Conservation (phyloP, 2,797 vertebrate genomes). For the Artibeus jamaicensis region DNA sequence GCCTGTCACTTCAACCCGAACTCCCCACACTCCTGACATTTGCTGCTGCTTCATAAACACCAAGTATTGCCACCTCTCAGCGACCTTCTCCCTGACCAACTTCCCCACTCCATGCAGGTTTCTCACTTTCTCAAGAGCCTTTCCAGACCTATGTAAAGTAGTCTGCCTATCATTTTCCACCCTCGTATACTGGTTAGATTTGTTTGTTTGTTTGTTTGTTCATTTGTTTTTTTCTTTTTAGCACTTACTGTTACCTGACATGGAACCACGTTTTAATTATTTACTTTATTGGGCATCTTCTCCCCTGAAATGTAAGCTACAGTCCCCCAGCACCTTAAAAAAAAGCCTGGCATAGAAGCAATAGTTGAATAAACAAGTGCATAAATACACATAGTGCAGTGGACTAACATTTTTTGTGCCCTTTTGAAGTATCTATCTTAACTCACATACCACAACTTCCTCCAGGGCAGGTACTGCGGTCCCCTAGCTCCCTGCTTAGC, state of each 20-base stretch:
- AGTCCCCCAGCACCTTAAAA: neutral
- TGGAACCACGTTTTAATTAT: neutral
- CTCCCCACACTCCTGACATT: no score
- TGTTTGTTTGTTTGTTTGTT: no score
- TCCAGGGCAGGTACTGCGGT: fast-evolving
- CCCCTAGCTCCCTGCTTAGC: neutral
- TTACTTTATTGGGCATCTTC: neutral
- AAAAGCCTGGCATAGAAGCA: neutral
- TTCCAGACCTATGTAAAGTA: neutral
- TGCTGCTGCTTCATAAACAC: fast-evolving
- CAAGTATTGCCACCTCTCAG: fast-evolving
- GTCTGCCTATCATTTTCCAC: neutral
- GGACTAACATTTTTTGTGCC: no score
- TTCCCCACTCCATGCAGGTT: neutral
- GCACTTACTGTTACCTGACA: neutral
- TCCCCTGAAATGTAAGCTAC: neutral
- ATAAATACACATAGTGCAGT: neutral
- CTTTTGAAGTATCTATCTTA: neutral
- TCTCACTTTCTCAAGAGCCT: neutral
- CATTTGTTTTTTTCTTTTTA: neutral
- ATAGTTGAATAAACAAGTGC: neutral
- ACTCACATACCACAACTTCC: neutral
- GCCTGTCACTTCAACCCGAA: neutral
- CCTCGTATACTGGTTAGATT: neutral
- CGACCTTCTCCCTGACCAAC: neutral